Percentiles rank a stretch among this genome's conserved stretches.
phyloP scores from a whole-genome alignment of 2,888 invertebrate species.

The Eulithis testata region DNA sequence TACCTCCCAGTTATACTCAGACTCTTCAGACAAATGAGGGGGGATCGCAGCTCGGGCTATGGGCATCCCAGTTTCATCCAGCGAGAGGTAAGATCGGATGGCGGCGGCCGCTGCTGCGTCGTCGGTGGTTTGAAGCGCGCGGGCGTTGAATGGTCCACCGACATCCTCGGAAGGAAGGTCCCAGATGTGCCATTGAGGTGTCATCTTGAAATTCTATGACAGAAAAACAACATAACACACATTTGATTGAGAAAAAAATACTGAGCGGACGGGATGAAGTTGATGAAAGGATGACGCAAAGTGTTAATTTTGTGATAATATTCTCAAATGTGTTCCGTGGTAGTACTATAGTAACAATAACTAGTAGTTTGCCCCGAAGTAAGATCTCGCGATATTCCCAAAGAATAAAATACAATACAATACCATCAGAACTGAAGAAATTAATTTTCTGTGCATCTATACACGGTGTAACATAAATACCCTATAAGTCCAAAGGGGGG shows the following conservation, averaged over 20 bases:
- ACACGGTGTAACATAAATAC: too few species aligned
- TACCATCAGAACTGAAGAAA: too few species aligned
- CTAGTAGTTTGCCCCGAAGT: too few species aligned
- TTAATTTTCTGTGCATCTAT: too few species aligned
- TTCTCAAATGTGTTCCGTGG: background rate
- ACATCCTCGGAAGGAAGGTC: constrained; percentile 82
- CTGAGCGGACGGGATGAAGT: background rate
- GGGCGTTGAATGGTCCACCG: constrained; percentile 87
- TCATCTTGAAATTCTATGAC: constrained; percentile 85
- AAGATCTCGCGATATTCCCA: too few species aligned
- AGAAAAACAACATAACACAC: background rate
- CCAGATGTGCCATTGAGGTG: constrained; percentile 80
- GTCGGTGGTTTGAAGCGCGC: constrained; percentile 70
- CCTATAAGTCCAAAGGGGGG: too few species aligned
- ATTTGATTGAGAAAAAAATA: background rate
- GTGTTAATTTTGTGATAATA: too few species aligned
- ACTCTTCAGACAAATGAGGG: constrained; percentile 75
- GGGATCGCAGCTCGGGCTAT: constrained; percentile 84
- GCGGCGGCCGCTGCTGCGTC: constrained; percentile 81
- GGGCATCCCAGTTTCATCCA: constrained; percentile 85
- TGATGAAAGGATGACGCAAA: too few species aligned
- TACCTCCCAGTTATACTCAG: constrained; percentile 87
- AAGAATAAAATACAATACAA: too few species aligned
- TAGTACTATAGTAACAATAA: background rate
- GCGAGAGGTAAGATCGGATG: constrained; percentile 85